Evolutionary conservation across 2,797 vertebrate species (phyloP), one percentile per base, ranked within the genome.

Genomic region (Sebastes diaconus): DNA sequence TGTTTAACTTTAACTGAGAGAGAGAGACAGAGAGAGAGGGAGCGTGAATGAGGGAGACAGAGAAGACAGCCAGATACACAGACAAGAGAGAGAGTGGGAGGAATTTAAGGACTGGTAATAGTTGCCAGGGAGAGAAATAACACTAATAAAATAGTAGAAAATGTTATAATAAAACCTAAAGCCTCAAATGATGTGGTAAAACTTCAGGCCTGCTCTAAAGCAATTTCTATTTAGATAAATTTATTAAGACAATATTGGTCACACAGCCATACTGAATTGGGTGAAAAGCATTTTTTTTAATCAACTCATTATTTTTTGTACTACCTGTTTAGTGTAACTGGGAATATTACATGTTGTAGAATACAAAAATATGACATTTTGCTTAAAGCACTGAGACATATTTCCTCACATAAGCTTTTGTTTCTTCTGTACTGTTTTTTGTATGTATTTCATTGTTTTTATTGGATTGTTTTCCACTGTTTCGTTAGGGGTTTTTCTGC

Each of bases 41-140:
- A 70, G 42, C 34, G 60, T 65, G 83, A 84, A 55, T 42, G 73
- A 68, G 46, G 18, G 32, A 67, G 59, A 18, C 3, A 34, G 75
- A 7, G 61, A 74, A 67, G 59, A n/a, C 3, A 50, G 75, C n/a
- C 12, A 74, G 79, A 74, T 25, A 77, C 27, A 72, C 42, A 78
- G 65, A 79, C 12, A 50, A 84, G 42, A 42, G 42, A 42, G 27
- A 24, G 52, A 58, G 36, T 24, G 55, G 73, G 68, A 67, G 52
- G 60, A 77, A 58, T 61, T 55, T 68, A 8, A 58, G 52, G 25
- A 39, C 29, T 70, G 66, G 29, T 16, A 58, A 32, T 58, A 63
- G 70, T 71, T 30, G 54, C 59, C 61, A 63, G 34, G 25, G 22
- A 68, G 54, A 30, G 4, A 8, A 24, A 30, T 34, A 20, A 58